Evolutionary conservation across 2,797 vertebrate species (phyloP).

Genomic region (Lepus townsendii): DNA sequence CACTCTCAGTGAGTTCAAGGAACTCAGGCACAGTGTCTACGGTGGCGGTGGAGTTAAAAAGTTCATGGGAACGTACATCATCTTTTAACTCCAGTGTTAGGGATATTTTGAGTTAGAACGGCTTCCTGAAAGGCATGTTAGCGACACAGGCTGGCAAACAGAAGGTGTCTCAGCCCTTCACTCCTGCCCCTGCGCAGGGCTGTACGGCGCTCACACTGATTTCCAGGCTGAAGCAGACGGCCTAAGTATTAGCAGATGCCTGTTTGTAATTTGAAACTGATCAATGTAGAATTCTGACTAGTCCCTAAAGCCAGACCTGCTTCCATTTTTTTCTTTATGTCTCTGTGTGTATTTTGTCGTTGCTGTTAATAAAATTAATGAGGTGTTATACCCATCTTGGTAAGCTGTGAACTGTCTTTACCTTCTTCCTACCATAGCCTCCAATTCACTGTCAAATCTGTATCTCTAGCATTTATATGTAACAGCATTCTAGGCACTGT

Average conservation of each 20-base stretch:
- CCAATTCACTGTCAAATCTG: constrained; percentile 27
- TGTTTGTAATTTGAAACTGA: constrained; percentile 44
- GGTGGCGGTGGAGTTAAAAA: too few relatives aligned
- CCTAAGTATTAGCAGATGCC: neutral
- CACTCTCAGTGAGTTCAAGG: neutral
- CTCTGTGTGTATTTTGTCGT: neutral
- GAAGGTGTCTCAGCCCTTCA: neutral
- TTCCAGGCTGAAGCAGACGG: constrained; percentile 37
- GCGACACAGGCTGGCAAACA: neutral
- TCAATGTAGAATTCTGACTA: neutral
- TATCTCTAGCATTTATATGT: neutral
- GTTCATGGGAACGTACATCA: too few relatives aligned
- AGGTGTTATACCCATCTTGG: neutral
- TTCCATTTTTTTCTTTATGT: neutral
- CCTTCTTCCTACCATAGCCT: neutral
- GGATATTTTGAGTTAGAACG: neutral
- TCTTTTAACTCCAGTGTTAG: too few relatives aligned
- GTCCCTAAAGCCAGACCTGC: neutral
- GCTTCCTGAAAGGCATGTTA: neutral
- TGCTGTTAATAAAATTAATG: constrained; percentile 54
- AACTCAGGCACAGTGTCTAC: neutral
- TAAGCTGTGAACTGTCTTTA: constrained; percentile 27
- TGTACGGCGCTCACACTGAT: neutral
- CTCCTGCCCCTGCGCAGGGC: neutral
- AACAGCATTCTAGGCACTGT: constrained; percentile 7